Evolutionary conservation across 2,113 vertebrate species (phyloP).

Genomic region (Sigmodon hispidus): DNA sequence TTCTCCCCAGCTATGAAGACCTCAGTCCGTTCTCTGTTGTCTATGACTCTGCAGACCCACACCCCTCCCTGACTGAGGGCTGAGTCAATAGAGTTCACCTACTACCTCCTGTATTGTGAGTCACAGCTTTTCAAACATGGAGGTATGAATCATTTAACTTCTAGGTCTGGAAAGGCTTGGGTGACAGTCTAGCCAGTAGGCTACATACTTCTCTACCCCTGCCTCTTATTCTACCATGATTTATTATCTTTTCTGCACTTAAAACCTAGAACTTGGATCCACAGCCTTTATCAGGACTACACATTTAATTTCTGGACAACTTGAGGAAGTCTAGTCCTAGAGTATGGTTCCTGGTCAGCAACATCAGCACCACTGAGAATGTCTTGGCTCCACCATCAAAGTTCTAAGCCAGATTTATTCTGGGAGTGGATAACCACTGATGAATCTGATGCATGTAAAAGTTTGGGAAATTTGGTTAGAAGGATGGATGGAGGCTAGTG

Average conservation of each 20-base stretch:
- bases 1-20: not conserved
- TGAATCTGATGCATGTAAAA: not conserved
- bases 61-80: not conserved
- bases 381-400: not conserved
- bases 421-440: not conserved
- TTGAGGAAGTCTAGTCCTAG: not conserved
- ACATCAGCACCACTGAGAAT: not conserved
- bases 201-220: not conserved
- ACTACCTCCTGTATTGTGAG: slow-evolving; percentile 77
- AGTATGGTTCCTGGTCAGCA: not conserved
- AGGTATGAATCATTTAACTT: slow-evolving; percentile 83
- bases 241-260: not conserved
- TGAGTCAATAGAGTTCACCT: slow-evolving; percentile 83
- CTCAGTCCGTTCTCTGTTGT: not conserved
- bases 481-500: not conserved
- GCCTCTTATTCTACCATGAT: not conserved
- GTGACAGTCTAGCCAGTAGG: slow-evolving; percentile 77
- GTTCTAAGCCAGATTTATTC: not conserved
- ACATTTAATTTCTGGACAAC: not conserved
- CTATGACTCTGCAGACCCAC: slow-evolving; percentile 42
- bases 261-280: accelerated
- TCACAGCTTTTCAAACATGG: slow-evolving; percentile 80
- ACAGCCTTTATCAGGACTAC: not conserved
- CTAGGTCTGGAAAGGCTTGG: slow-evolving; percentile 76
- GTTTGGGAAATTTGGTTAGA: not conserved